Conservation (phyloP, 1,140 invertebrate genomes). For the Drosophila pachea region DNA sequence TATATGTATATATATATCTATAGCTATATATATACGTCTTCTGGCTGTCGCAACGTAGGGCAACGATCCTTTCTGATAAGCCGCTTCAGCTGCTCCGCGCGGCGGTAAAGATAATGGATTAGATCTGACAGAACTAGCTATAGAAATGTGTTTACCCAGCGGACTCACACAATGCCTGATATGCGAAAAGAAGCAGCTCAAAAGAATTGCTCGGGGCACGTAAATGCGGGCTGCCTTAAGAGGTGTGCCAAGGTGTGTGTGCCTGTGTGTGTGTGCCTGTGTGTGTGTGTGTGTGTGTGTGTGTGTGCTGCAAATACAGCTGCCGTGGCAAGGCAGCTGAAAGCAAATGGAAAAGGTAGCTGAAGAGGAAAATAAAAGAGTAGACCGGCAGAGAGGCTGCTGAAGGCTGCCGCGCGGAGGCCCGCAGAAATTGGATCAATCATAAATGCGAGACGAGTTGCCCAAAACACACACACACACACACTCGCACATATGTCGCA, state of each 20-base stretch:
- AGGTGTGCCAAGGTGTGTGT: slow-evolving; percentile 6
- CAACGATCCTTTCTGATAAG: slow-evolving; percentile 8
- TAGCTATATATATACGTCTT: not conserved
- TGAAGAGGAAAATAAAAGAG: not conserved
- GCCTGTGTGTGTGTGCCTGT: too few species aligned
- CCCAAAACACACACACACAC: too few species aligned
- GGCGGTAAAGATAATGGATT: not conserved
- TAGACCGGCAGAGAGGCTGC: slow-evolving; percentile 9
- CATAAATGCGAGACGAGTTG: slow-evolving; percentile 26
- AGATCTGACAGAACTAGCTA: not conserved
- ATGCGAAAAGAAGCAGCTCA: slow-evolving; percentile 41
- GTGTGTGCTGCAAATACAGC: slow-evolving; percentile 56
- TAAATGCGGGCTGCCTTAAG: slow-evolving; percentile 35
- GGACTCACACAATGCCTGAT: slow-evolving; percentile 36
- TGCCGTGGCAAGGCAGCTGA: slow-evolving; percentile 40
- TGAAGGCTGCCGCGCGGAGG: not conserved
- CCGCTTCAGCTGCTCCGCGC: not conserved
- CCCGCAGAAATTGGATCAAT: slow-evolving; percentile 74
- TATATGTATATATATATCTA: not conserved
- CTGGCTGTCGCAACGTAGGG: not conserved
- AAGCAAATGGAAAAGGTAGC: slow-evolving; percentile 18
- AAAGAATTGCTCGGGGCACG: slow-evolving; percentile 34
- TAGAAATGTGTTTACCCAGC: slow-evolving; percentile 10
- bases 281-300: slow-evolving; percentile 8
- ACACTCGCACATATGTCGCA: slow-evolving; percentile 41